Percentiles rank a stretch among this genome's conserved stretches.
Conservation (phyloP, 2,113 vertebrate species). For the Nicator chloris region DNA sequence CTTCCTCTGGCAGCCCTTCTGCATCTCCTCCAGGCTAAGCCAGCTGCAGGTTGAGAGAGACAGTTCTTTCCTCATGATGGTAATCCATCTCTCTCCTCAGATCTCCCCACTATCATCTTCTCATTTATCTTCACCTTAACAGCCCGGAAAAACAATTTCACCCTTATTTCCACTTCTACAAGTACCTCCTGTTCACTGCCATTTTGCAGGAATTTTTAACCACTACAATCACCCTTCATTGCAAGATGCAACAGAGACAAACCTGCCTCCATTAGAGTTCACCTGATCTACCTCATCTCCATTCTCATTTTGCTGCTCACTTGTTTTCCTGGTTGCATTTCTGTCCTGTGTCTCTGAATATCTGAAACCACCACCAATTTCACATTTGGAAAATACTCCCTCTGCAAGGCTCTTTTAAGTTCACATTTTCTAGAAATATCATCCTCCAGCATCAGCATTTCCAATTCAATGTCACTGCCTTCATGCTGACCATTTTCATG, state of each 20-base stretch:
- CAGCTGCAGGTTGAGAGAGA: not conserved
- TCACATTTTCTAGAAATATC: not conserved
- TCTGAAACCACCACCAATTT: not conserved
- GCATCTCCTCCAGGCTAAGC: not conserved
- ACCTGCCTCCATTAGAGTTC: not conserved
- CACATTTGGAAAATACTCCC: not conserved
- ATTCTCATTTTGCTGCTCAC: not conserved
- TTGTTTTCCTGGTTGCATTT: not conserved
- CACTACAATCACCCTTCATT: not conserved
- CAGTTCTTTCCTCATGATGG: not conserved
- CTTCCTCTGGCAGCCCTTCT: not conserved
- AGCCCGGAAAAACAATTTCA: not conserved
- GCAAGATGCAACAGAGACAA: not conserved
- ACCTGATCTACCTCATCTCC: not conserved
- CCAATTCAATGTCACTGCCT: not conserved
- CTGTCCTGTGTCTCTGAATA: not conserved
- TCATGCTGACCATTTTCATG: not conserved
- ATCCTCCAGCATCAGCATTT: not conserved
- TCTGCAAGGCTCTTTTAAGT: not conserved
- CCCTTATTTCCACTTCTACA: not conserved
- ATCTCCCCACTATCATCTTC: not conserved
- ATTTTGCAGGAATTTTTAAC: not conserved
- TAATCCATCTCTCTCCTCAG: not conserved
- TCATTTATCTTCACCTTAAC: not conserved
- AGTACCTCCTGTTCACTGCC: not conserved